Evolutionary conservation across 2,797 vertebrate species (phyloP).

Genomic region (Centroberyx gerrardi): DNA sequence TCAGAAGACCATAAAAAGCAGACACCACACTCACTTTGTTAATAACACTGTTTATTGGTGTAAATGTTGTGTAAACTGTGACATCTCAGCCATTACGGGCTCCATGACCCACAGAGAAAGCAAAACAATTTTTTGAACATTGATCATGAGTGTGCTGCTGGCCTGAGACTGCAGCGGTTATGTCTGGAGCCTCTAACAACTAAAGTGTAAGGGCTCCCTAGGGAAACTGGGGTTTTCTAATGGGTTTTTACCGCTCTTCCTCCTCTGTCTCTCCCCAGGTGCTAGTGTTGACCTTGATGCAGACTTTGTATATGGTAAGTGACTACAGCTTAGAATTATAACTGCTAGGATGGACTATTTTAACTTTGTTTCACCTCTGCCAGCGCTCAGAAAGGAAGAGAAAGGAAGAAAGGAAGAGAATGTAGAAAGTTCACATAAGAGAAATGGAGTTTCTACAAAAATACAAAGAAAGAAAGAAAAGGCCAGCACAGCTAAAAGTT

Average conservation of each 20-base stretch:
- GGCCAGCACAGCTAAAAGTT: background rate
- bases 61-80: too few species aligned
- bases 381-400: background rate
- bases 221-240: background rate
- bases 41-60: too few species aligned
- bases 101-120: too few species aligned
- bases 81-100: too few species aligned
- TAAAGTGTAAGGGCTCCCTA: too few species aligned
- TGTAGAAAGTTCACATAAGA: background rate
- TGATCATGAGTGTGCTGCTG: background rate
- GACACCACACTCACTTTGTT: too few species aligned
- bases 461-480: background rate
- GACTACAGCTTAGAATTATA: background rate
- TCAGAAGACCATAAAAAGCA: too few species aligned
- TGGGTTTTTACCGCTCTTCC: background rate
- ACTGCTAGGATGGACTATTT: background rate
- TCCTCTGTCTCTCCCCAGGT: slow-evolving; percentile 53
- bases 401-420: background rate
- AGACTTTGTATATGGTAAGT: slow-evolving; percentile 86
- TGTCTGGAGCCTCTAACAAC: too few species aligned
- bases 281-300: slow-evolving; percentile 72
- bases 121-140: too few species aligned
- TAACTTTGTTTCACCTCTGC: slow-evolving; percentile 16
- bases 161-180: background rate
- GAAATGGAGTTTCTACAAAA: background rate